Evolutionary conservation across 2,113 vertebrate species (phyloP).

Genomic region (Hiodon tergisus): DNA sequence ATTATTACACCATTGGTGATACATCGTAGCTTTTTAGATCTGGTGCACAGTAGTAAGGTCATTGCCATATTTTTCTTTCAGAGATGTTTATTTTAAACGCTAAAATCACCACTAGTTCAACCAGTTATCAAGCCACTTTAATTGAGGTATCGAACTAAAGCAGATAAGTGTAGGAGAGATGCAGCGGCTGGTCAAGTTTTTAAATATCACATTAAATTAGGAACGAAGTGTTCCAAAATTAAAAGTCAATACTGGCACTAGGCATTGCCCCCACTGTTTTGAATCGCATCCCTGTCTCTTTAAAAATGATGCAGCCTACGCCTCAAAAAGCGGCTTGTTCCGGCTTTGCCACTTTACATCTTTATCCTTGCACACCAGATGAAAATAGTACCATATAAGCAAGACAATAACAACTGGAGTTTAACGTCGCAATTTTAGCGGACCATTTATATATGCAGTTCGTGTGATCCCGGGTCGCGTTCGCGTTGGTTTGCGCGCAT

Average conservation of each 20-base stretch:
- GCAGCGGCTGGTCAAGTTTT: too few species aligned
- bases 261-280: neutral
- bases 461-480: slow-evolving; percentile 20
- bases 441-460: neutral
- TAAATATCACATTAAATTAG: neutral
- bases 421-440: neutral
- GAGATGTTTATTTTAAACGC: too few species aligned
- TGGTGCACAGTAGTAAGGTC: too few species aligned
- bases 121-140: too few species aligned
- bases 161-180: too few species aligned
- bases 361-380: slow-evolving; percentile 59
- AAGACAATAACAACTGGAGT: neutral
- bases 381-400: slow-evolving; percentile 55
- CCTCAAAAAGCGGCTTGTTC: slow-evolving; percentile 77
- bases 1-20: too few species aligned
- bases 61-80: too few species aligned
- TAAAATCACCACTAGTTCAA: too few species aligned
- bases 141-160: too few species aligned
- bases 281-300: slow-evolving; percentile 52
- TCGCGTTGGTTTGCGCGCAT: slow-evolving; percentile 14
- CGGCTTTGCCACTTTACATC: slow-evolving; percentile 66
- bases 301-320: slow-evolving; percentile 66
- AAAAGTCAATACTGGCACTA: neutral
- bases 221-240: slow-evolving; percentile 4
- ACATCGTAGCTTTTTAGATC: too few species aligned